A percentile compares a stretch with the other conserved stretches of the same genome.
These are phyloP conservation scores for Metellina segmentata DNA, from an alignment of 2,888 invertebrate genomes.

Conservation along the genomic window DNA sequence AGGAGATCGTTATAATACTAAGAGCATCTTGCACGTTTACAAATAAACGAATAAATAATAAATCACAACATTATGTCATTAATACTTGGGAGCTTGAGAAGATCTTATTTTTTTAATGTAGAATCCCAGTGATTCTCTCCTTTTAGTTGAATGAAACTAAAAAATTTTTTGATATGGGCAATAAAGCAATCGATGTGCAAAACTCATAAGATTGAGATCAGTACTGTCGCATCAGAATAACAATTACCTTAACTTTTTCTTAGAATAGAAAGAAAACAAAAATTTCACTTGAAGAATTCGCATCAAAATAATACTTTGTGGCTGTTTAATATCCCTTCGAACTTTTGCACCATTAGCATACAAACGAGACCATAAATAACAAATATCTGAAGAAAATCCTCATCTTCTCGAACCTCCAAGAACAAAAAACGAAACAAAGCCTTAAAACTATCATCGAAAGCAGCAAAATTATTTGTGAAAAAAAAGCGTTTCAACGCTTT, in stretches of 20 bases:
- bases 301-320: background rate
- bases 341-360: background rate
- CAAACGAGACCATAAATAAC: background rate
- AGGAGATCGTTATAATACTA: too few relatives aligned
- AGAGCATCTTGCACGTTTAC: too few relatives aligned
- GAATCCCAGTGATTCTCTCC: too few relatives aligned
- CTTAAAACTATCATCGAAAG: background rate
- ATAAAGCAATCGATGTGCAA: too few relatives aligned
- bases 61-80: too few relatives aligned
- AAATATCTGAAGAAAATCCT: background rate
- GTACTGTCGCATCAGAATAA: background rate
- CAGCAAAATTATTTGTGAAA: background rate
- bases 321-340: background rate
- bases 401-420: background rate
- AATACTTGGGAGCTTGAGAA: too few relatives aligned
- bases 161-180: too few relatives aligned
- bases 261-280: background rate
- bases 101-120: too few relatives aligned
- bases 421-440: background rate
- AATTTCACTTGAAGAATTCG: background rate
- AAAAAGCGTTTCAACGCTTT: constrained; percentile 8
- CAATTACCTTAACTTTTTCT: background rate
- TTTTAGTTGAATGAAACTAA: too few relatives aligned
- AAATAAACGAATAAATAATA: too few relatives aligned
- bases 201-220: background rate